These are phyloP conservation scores for Sericinus montela DNA, from an alignment of 2,888 invertebrate genomes.

Conservation along the genomic window DNA sequence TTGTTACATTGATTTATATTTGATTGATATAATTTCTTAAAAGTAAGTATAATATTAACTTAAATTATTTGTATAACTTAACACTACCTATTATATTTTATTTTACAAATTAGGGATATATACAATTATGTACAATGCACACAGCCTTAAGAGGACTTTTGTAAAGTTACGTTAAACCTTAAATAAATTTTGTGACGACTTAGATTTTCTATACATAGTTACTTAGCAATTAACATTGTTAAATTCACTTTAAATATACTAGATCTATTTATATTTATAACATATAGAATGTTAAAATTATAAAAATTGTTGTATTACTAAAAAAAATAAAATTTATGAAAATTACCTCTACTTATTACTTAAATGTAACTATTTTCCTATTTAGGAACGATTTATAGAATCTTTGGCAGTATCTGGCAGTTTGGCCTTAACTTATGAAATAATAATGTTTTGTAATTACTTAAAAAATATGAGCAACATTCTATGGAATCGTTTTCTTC, in stretches of 20 bases:
- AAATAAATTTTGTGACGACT: constrained; percentile 54
- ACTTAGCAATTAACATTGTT: constrained; percentile 21
- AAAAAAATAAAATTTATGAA: constrained; percentile 1
- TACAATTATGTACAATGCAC: constrained; percentile 64
- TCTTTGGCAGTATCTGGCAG: constrained; percentile 17
- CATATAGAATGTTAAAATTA: background rate
- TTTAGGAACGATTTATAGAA: constrained; percentile 13
- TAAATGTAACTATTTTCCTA: background rate
- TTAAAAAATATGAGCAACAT: background rate
- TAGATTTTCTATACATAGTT: constrained; percentile 28
- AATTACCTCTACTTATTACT: background rate
- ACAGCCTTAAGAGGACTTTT: constrained; percentile 65
- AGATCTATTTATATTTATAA: background rate
- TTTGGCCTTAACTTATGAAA: background rate
- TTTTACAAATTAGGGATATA: constrained; percentile 36
- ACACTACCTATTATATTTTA: no score
- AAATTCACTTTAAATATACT: constrained; percentile 24
- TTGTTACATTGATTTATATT: no score
- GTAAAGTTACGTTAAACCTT: constrained; percentile 37
- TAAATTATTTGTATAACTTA: no score
- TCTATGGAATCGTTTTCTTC: background rate
- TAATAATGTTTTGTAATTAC: no score
- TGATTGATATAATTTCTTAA: no score
- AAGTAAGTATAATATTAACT: no score
- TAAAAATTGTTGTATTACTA: background rate